Evolutionary conservation across 2,797 vertebrate species (phyloP).

Genomic region (Pantherophis alleghaniensis): DNA sequence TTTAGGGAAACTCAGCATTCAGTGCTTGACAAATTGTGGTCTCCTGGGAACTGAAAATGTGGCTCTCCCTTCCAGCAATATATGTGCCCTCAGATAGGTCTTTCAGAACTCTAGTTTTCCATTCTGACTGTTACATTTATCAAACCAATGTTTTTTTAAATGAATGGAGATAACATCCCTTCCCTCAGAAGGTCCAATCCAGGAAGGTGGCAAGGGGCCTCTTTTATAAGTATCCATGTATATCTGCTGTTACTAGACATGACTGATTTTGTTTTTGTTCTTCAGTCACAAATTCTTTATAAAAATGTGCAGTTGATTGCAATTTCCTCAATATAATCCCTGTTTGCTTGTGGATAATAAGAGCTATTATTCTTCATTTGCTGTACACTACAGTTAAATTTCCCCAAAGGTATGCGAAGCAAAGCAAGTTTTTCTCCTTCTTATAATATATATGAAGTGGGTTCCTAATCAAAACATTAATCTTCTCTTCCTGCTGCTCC

Average conservation of each 20-base stretch:
- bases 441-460: background rate
- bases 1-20: background rate
- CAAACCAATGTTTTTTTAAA: background rate
- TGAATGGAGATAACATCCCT: background rate
- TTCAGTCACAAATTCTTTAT: background rate
- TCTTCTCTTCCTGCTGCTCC: background rate
- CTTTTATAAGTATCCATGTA: background rate
- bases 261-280: background rate
- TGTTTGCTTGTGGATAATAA: background rate
- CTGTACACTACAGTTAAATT: background rate
- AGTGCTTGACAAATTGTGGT: background rate
- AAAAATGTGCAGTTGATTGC: background rate
- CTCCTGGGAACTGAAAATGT: background rate
- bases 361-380: background rate
- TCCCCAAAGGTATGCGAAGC: background rate
- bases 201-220: background rate
- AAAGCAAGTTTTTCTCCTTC: background rate
- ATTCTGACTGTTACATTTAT: background rate
- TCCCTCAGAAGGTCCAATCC: background rate
- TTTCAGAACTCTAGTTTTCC: background rate
- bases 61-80: background rate
- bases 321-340: background rate
- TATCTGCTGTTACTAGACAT: background rate
- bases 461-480: background rate
- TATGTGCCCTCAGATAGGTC: background rate